Conservation (phyloP, 2,113 vertebrate genomes). For the human (Homo sapiens) region DNA sequence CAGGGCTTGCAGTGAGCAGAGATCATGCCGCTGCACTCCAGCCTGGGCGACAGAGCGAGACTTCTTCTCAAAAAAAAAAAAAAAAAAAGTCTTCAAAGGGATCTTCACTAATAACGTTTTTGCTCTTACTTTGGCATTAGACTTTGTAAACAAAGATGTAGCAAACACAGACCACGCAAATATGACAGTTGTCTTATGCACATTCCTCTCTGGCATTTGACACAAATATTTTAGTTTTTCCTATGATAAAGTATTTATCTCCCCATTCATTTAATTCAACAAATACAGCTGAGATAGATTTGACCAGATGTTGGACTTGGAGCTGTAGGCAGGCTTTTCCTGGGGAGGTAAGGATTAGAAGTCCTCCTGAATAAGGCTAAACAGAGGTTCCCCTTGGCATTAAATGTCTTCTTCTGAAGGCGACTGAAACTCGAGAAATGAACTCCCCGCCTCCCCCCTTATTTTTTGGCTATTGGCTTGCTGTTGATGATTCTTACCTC, state of each 20-base stretch:
- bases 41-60: too few species aligned
- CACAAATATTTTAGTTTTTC: neutral
- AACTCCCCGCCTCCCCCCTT: neutral
- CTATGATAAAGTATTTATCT: neutral
- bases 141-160: neutral
- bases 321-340: neutral
- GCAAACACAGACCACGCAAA: neutral
- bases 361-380: neutral
- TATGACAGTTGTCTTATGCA: neutral
- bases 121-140: neutral
- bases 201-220: neutral
- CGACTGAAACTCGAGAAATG: neutral
- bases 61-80: too few species aligned
- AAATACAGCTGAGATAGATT: neutral
- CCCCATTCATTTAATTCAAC: neutral
- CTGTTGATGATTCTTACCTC: neutral
- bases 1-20: too few species aligned
- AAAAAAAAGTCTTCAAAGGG: neutral
- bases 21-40: too few species aligned
- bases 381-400: neutral
- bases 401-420: neutral
- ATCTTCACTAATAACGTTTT: neutral
- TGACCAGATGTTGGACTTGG: neutral
- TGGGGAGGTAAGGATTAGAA: neutral
- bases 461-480: neutral